Percentiles rank a stretch among this genome's conserved stretches.
Evolutionary conservation across 1,140 invertebrate species (phyloP).

Genomic region (Drosophila erecta): DNA sequence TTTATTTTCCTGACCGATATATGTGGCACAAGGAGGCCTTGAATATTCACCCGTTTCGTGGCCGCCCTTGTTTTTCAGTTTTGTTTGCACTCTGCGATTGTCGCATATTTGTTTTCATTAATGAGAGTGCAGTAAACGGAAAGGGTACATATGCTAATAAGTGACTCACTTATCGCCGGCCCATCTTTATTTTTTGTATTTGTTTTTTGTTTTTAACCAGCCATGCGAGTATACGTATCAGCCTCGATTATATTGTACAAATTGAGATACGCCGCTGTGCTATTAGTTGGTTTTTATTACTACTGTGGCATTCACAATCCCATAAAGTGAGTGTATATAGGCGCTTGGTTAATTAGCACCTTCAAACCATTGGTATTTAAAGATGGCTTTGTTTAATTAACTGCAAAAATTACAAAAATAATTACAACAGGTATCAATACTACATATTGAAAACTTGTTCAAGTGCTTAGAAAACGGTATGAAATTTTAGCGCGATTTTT

Average conservation of each 20-base stretch:
- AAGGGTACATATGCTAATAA: constrained; percentile 5
- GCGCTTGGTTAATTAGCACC: neutral
- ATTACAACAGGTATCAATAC: too few relatives aligned
- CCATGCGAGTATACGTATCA: neutral
- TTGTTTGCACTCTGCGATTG: constrained; percentile 18
- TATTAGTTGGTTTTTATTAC: constrained; percentile 17
- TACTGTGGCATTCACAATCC: neutral
- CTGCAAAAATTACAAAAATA: too few relatives aligned
- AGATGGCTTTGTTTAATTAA: neutral
- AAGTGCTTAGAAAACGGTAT: neutral
- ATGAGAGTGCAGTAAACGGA: constrained; percentile 14
- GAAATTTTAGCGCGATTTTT: neutral
- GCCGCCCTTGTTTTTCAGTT: constrained; percentile 1
- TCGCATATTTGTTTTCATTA: constrained; percentile 40
- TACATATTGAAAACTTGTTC: too few relatives aligned
- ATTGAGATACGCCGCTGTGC: constrained; percentile 8
- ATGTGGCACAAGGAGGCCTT: too few relatives aligned
- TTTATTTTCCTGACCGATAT: too few relatives aligned
- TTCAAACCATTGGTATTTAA: neutral
- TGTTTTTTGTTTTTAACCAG: neutral
- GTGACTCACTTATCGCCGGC: constrained; percentile 6
- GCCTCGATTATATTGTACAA: constrained; percentile 16
- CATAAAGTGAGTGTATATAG: neutral
- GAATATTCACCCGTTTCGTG: constrained; percentile 31
- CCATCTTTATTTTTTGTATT: neutral